Base-by-base conservation (phyloP, 2,113 vertebrate species). In the Silurus glanis region DNA sequence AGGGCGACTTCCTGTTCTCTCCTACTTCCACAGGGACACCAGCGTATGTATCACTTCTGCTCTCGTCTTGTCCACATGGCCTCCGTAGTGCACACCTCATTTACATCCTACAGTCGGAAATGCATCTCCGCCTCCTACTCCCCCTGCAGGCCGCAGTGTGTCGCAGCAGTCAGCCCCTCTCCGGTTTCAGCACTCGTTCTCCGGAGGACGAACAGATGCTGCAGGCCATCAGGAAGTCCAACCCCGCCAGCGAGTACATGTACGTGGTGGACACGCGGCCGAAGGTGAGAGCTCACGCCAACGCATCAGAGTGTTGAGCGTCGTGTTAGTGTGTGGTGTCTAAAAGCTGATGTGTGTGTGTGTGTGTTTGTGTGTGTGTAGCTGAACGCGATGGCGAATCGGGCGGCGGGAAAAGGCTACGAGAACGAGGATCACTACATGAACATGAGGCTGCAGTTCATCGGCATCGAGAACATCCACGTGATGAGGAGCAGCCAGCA, bases 381-480 rank as follows among this genome's bases (percentile, higher is more conserved):
- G 98, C 94, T 99, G 84, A 99, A 99, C 0, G 98, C 98, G 0
- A 98, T 99, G 97, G 98, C 98, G 7, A 99, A 99, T 90, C 94
- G 97, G 55, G 98, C 98, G 16, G 97, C 97, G 0, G 98, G 98
- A 67, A 99, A 98, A 92, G 97, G 97, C 82, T 99, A 99, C 5
- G 97, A 99, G 93, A 99, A 96, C 9, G 97, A 99, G 90, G 97
- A 99, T 92, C 98, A 99, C 92, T 99, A 99, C 91, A 96, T 95
- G 90, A 98, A 99, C 92, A 99, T 99, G 91, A 97, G 97, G 89
- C 97, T 99, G 91, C 97, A 98, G 10, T 99, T 99, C 92, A 97
- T 99, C 51, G 97, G 97, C 90, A 99, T 99, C 47, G 98, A 99
- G 89, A 99, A 99, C 92, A 99, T 99, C 88, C 98, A 99, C 3